A percentile compares a stretch with the other conserved stretches of the same genome.
Evolutionary conservation across 2,113 vertebrate genomes (phyloP).

Genomic region (Strix uralensis): DNA sequence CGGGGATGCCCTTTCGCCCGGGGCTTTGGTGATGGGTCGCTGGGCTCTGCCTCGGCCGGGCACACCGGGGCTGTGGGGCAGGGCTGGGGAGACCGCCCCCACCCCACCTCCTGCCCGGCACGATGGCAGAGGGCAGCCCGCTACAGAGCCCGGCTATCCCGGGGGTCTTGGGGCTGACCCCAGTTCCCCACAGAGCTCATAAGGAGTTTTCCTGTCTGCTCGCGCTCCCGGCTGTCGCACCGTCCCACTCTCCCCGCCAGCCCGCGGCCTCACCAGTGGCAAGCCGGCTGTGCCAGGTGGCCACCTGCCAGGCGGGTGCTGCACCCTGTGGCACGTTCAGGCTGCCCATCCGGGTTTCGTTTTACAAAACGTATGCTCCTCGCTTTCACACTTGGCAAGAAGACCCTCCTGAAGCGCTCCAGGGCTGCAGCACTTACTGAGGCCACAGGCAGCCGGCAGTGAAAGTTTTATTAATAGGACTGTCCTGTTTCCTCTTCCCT

Average conservation of each 20-base stretch:
- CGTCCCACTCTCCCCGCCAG: fast-evolving
- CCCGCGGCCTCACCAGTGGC: background rate
- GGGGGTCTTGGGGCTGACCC: fast-evolving
- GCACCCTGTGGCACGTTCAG: fast-evolving
- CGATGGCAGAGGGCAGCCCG: background rate
- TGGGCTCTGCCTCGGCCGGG: background rate
- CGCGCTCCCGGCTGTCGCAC: background rate
- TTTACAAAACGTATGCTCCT: fast-evolving
- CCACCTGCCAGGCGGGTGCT: background rate
- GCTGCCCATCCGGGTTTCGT: fast-evolving
- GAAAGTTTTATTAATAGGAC: background rate
- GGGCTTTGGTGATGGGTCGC: background rate
- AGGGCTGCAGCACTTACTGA: fast-evolving
- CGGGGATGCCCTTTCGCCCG: too few species aligned
- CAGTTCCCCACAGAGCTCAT: fast-evolving
- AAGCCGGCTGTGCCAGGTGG: background rate
- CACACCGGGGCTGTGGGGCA: background rate
- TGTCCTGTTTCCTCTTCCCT: background rate
- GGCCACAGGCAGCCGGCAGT: background rate
- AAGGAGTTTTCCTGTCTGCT: background rate
- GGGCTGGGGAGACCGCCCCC: background rate
- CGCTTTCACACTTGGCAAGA: fast-evolving
- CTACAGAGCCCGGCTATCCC: background rate
- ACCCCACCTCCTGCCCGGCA: fast-evolving
- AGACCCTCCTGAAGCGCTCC: background rate